Conservation (phyloP, 2,888 invertebrate genomes). For the Apotomis capreana region DNA sequence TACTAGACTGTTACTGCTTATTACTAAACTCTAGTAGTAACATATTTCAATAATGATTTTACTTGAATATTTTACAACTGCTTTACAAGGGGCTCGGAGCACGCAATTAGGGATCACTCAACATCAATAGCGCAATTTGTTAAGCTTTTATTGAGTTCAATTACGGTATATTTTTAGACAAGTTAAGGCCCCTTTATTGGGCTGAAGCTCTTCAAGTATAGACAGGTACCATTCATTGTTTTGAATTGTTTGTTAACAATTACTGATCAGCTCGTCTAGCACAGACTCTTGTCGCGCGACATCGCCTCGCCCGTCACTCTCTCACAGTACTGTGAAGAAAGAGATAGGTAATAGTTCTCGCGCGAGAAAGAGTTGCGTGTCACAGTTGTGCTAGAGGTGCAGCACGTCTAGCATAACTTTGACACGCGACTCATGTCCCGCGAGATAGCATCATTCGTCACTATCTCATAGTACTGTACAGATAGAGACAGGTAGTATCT, state of each 20-base stretch:
- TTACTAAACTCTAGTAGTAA: background rate
- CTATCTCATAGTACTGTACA: too few species aligned
- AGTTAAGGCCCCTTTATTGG: slow-evolving; percentile 4
- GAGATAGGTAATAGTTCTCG: too few species aligned
- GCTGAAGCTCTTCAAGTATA: background rate
- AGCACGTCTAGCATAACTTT: too few species aligned
- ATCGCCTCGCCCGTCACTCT: too few species aligned
- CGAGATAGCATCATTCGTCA: too few species aligned
- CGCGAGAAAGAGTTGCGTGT: too few species aligned
- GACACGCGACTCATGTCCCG: too few species aligned
- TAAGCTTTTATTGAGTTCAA: slow-evolving; percentile 23
- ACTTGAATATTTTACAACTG: slow-evolving; percentile 20
- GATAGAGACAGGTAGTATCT: too few species aligned
- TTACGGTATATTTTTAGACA: slow-evolving; percentile 21
- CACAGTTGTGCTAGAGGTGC: too few species aligned
- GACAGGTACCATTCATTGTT: background rate
- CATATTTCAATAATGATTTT: slow-evolving; percentile 22
- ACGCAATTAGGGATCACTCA: slow-evolving; percentile 32
- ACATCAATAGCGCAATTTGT: slow-evolving; percentile 22
- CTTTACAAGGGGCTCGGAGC: slow-evolving; percentile 12
- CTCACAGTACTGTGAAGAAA: too few species aligned
- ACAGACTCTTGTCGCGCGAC: too few species aligned
- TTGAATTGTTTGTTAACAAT: background rate
- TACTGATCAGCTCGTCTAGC: background rate
- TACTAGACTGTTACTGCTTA: too few species aligned